These are phyloP conservation scores for Maniola jurtina DNA, from an alignment of 1,140 invertebrate species.

Conservation along the genomic window DNA sequence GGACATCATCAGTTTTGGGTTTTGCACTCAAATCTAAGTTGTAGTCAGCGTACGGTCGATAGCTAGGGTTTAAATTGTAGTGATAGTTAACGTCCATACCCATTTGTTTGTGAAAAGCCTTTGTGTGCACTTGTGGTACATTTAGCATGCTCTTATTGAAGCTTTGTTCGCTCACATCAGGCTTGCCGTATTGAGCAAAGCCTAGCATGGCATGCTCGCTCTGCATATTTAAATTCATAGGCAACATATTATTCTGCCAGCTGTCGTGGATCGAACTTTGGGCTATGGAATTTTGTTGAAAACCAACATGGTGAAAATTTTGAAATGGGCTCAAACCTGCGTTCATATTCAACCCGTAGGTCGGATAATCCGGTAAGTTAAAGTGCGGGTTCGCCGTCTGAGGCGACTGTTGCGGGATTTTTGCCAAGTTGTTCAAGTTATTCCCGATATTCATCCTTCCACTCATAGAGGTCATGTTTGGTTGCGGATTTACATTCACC, in stretches of 20 bases:
- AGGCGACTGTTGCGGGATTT: slow-evolving; percentile 46
- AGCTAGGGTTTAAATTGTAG: slow-evolving; percentile 23
- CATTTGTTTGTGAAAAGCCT: slow-evolving; percentile 45
- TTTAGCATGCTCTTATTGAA: slow-evolving; percentile 43
- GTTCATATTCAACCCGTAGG: slow-evolving; percentile 50
- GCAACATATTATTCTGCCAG: slow-evolving; percentile 56
- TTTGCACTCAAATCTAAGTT: slow-evolving; percentile 45
- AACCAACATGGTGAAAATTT: slow-evolving; percentile 47
- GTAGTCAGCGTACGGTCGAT: slow-evolving; percentile 38
- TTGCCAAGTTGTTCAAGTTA: slow-evolving; percentile 58
- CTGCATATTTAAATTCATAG: slow-evolving; percentile 58
- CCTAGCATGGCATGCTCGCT: slow-evolving; percentile 34
- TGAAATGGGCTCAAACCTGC: slow-evolving; percentile 47
- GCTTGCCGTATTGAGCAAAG: slow-evolving; percentile 34
- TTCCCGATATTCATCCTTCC: slow-evolving; percentile 49
- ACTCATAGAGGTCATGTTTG: slow-evolving; percentile 52
- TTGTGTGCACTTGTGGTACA: slow-evolving; percentile 55
- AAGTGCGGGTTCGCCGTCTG: slow-evolving; percentile 42
- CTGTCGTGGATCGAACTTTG: slow-evolving; percentile 43
- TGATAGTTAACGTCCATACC: slow-evolving; percentile 36
- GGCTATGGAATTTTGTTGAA: slow-evolving; percentile 42
- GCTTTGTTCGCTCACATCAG: slow-evolving; percentile 34
- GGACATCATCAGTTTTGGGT: slow-evolving; percentile 13
- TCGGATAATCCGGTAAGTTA: slow-evolving; percentile 46
- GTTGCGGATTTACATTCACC: slow-evolving; percentile 48